Evolutionary conservation across 2,888 invertebrate species (phyloP).

Genomic region (Melipona bicolor): DNA sequence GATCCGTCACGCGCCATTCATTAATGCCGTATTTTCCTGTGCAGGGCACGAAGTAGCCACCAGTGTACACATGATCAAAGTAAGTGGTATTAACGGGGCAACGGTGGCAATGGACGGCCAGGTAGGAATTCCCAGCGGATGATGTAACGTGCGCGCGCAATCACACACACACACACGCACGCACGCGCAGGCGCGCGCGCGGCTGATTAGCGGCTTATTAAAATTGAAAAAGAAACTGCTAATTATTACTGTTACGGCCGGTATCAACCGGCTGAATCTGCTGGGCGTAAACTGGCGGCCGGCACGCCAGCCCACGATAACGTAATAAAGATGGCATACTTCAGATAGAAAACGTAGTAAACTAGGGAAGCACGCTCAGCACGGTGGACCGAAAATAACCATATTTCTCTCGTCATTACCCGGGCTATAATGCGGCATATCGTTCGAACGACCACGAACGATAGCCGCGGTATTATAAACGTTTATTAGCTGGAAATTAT

Average conservation of each 20-base stretch:
- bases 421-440: constrained; percentile 56
- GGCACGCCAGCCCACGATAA: constrained; percentile 77
- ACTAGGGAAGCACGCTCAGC: constrained; percentile 70
- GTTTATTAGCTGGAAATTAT: constrained; percentile 62
- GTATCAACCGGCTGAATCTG: constrained; percentile 72
- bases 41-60: not conserved
- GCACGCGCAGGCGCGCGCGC: not conserved
- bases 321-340: constrained; percentile 79
- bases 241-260: constrained; percentile 75
- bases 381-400: constrained; percentile 71
- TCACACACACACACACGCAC: constrained; percentile 3
- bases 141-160: constrained; percentile 25
- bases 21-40: constrained; percentile 9
- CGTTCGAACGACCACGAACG: constrained; percentile 55
- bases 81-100: constrained; percentile 47
- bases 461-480: constrained; percentile 49
- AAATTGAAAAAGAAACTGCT: constrained; percentile 76
- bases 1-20: constrained; percentile 15
- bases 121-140: constrained; percentile 33
- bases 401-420: constrained; percentile 69
- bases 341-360: constrained; percentile 78
- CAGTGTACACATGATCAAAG: constrained; percentile 38
- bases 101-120: constrained; percentile 20
- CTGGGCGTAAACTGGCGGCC: constrained; percentile 74
- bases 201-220: constrained; percentile 71